Evolutionary conservation across 2,113 vertebrate species (phyloP).

Genomic region (Carollia perspicillata): DNA sequence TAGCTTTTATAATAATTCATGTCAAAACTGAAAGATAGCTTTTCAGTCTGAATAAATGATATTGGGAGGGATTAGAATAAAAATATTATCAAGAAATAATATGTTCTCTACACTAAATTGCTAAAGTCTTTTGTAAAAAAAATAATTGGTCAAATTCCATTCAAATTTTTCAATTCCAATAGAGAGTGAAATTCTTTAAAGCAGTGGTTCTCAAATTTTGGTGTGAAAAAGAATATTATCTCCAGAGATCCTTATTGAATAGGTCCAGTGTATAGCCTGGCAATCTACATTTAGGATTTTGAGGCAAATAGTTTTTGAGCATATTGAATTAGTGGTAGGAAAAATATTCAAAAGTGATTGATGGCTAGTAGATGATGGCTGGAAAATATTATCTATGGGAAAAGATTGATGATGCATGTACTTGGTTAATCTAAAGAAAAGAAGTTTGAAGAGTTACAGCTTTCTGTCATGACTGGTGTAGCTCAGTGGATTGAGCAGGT

Average conservation of each 20-base stretch:
- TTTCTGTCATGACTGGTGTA: not conserved
- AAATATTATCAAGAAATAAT: slow-evolving; percentile 19
- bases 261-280: not conserved
- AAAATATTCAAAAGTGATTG: not conserved
- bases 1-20: slow-evolving; percentile 30
- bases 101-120: slow-evolving; percentile 12
- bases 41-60: not conserved
- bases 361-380: not conserved
- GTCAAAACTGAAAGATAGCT: not conserved
- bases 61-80: slow-evolving; percentile 18
- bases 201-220: not conserved
- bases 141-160: not conserved
- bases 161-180: not conserved
- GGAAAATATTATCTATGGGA: not conserved
- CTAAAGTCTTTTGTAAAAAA: not conserved
- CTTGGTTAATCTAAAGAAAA: not conserved
- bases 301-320: not conserved
- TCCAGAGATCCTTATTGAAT: not conserved
- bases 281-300: not conserved
- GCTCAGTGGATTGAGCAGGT: too few species aligned
- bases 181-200: slow-evolving; percentile 17
- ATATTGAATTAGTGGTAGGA: not conserved
- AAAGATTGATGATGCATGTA: not conserved
- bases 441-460: not conserved
- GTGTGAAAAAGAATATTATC: not conserved